Evolutionary conservation across 2,888 invertebrate species (phyloP).

Genomic region (Pterobdella sp.): DNA sequence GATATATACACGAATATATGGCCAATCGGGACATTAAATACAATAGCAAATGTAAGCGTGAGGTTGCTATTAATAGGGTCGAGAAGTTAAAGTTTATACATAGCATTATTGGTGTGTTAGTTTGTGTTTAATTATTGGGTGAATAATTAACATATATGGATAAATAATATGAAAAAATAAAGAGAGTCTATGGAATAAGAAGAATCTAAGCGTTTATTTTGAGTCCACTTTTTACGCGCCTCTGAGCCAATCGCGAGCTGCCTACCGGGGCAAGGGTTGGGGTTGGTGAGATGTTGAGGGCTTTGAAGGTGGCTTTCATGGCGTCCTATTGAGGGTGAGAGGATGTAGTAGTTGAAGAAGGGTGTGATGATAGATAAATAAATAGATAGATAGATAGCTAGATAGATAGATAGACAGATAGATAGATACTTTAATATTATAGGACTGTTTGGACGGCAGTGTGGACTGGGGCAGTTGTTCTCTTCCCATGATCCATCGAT

Average conservation of each 20-base stretch:
- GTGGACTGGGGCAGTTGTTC: conserved; percentile 56
- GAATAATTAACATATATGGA: too few relatives aligned
- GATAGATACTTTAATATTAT: conserved; percentile 49
- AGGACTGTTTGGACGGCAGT: conserved; percentile 53
- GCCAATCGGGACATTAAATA: too few relatives aligned
- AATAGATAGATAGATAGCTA: not conserved
- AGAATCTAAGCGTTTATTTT: conserved; percentile 50
- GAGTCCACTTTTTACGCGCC: conserved; percentile 64
- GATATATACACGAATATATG: too few relatives aligned
- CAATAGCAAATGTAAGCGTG: too few relatives aligned
- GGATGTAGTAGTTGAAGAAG: not conserved
- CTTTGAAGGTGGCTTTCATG: conserved; percentile 67
- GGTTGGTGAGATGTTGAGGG: conserved; percentile 69
- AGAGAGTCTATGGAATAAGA: too few relatives aligned
- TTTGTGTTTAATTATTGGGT: too few relatives aligned
- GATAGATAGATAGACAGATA: not conserved
- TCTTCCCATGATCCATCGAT: conserved; percentile 73
- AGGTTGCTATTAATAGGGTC: too few relatives aligned
- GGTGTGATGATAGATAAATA: not conserved
- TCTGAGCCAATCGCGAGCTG: conserved; percentile 82
- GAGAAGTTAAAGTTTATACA: too few relatives aligned
- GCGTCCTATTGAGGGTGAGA: conserved; percentile 56
- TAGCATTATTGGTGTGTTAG: too few relatives aligned
- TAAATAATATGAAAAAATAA: too few relatives aligned
- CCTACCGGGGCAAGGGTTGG: conserved; percentile 73